Evolutionary conservation across 2,888 invertebrate genomes (phyloP), one percentile per base, ranked within the genome.

Genomic region (Lasioglossum malachurum): DNA sequence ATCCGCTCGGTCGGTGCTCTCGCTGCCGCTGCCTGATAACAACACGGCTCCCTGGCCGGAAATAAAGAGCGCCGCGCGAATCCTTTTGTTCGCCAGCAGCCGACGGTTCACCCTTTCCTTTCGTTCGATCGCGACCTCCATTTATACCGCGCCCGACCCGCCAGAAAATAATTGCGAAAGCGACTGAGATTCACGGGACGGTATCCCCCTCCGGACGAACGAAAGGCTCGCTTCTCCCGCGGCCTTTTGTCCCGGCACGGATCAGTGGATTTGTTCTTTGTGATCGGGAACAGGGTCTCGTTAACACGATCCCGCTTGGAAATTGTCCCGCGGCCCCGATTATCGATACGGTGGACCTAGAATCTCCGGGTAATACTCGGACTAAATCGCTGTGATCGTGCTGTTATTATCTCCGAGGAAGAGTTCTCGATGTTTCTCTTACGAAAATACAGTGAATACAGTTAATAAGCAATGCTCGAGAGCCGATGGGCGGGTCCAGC

Each of bases 11-110:
- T 27, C 64, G 64, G 31, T 31, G 76, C 53, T 86, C 49, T 53
- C 53, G 75, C 83, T 86, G 87, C 60, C 79, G 74, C 64, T 76
- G 75, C 76, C 87, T 86, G 90, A 90, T 90, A 90, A 90, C 90
- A 90, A 84, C 90, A 82, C 80, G 78, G 69, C 57, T 60, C 75
- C 84, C 76, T 83, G 83, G 80, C 46, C 80, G 80, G 81, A 88
- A 90, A 89, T 90, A 90, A 90, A 90, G 73, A 87, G 78, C 76
- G 44, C 77, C 72, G 72, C 79, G 73, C 77, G 74, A 80, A 74
- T 87, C 86, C 85, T 78, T 88, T 90, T 90, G 89, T 90, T 86
- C 76, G 67, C 41, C 49, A 1, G 27, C 75, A 44, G 31, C 38
- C 60, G 35, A 69, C 88, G 80, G 78, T 79, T 80, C 87, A 35